Conservation (phyloP, 2,113 vertebrate genomes). For the Oxyruncus cristatus region DNA sequence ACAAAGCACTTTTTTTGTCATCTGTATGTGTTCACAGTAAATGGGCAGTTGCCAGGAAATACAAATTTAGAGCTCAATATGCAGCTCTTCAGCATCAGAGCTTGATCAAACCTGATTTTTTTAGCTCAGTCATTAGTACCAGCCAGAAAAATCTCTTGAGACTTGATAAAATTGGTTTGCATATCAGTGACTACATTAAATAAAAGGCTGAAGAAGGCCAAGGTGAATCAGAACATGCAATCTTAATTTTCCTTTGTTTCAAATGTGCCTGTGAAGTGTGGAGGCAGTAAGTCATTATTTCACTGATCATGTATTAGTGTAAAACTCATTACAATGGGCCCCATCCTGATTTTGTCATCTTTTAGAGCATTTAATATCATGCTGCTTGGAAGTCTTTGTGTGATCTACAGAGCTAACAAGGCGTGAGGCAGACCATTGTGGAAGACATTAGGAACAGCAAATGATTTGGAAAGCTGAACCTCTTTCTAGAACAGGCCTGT, state of each 20-base stretch:
- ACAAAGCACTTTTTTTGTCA: neutral
- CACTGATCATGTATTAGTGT: neutral
- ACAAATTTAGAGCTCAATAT: neutral
- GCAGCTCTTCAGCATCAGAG: neutral
- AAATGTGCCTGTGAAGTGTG: neutral
- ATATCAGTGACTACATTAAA: neutral
- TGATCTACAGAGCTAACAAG: neutral
- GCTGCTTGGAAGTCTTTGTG: neutral
- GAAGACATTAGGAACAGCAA: neutral
- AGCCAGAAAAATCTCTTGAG: neutral
- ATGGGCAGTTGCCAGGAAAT: neutral
- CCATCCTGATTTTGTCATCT: neutral
- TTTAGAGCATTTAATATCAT: neutral
- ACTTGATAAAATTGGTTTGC: neutral
- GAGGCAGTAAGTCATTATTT: neutral
- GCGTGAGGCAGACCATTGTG: neutral
- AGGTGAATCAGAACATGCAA: neutral
- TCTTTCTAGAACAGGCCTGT: neutral
- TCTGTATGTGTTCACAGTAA: neutral
- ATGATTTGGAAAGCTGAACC: neutral
- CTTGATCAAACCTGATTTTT: neutral
- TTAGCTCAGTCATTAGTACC: neutral
- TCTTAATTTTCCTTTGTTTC: neutral
- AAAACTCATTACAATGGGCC: neutral
- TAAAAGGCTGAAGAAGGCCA: neutral